phyloP scores from a whole-genome alignment of 1,140 invertebrate species.

The Dolichoris vasculosae region DNA sequence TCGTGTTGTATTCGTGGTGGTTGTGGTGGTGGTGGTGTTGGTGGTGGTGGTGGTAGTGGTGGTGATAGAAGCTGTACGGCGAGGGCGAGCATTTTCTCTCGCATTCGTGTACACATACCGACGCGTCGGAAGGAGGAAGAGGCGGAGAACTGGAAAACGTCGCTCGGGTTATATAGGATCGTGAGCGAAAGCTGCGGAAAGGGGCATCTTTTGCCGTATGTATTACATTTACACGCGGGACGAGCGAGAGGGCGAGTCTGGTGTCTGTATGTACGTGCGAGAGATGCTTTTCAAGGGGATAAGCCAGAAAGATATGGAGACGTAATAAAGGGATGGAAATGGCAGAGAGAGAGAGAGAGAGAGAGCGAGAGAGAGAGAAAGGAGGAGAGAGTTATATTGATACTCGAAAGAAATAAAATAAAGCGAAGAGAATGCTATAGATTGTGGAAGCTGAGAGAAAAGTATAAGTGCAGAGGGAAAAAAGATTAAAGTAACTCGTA shows the following conservation, averaged over 20 bases:
- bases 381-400: slow-evolving; percentile 24
- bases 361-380: neutral
- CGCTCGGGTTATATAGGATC: slow-evolving; percentile 5
- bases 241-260: neutral
- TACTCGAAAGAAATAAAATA: slow-evolving; percentile 10
- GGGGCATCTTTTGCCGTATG: slow-evolving; percentile 34
- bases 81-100: neutral
- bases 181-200: slow-evolving; percentile 25
- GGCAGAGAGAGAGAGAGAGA: neutral
- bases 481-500: slow-evolving; percentile 8
- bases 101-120: neutral
- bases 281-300: slow-evolving; percentile 27
- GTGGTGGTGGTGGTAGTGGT: too few species aligned
- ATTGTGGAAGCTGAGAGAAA: slow-evolving; percentile 3
- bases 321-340: slow-evolving; percentile 36
- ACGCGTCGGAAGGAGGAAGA: neutral
- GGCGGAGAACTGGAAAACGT: neutral
- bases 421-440: neutral
- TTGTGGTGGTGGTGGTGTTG: slow-evolving; percentile 22
- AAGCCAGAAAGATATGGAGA: slow-evolving; percentile 7
- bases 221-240: slow-evolving; percentile 14
- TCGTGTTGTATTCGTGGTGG: neutral
- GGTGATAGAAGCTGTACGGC: neutral
- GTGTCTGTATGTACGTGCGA: neutral
- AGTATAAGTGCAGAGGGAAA: slow-evolving; percentile 4